A percentile compares a stretch with the other conserved stretches of the same genome.
phyloP scores from a whole-genome alignment of 2,113 vertebrate genomes.

The Dryoscopus gambensis region DNA sequence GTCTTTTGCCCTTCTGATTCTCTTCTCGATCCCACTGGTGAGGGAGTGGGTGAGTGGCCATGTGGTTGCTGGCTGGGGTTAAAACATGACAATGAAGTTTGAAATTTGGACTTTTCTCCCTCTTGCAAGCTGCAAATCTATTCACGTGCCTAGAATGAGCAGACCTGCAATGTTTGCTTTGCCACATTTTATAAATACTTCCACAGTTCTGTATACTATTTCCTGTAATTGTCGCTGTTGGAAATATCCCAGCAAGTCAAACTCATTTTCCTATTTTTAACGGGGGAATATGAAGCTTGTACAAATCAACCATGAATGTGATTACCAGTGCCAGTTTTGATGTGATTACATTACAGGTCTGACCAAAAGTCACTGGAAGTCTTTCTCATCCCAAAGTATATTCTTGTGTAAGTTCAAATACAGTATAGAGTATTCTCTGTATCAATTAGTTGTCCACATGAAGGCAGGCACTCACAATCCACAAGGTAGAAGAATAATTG shows the following conservation, averaged over 20 bases:
- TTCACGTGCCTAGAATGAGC: not conserved
- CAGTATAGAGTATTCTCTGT: not conserved
- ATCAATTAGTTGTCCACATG: not conserved
- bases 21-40: accelerated
- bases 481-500: not conserved
- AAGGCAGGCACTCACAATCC: not conserved
- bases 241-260: not conserved
- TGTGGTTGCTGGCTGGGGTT: not conserved
- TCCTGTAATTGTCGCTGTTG: not conserved
- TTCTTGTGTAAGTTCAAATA: not conserved
- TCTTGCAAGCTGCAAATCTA: not conserved
- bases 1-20: not conserved
- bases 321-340: not conserved
- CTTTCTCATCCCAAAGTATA: not conserved
- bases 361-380: not conserved
- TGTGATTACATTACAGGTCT: not conserved
- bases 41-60: not conserved
- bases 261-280: not conserved
- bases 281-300: not conserved
- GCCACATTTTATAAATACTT: not conserved
- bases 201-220: not conserved
- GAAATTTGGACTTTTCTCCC: not conserved
- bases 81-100: not conserved
- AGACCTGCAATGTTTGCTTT: not conserved
- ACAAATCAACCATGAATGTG: not conserved